Evolutionary conservation across 1,140 invertebrate species (phyloP).

Genomic region (Rhagoletis zephyria): DNA sequence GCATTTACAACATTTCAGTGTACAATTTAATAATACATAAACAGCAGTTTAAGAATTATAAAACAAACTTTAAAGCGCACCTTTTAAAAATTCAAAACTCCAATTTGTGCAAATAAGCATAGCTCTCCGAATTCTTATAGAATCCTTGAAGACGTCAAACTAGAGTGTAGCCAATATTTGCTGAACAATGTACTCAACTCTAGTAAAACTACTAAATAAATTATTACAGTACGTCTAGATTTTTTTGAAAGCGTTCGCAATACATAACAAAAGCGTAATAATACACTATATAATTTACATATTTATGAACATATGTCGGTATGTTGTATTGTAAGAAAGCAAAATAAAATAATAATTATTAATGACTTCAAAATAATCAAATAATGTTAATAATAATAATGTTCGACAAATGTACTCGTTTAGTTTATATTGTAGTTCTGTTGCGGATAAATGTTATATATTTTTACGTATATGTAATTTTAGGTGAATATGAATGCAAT

Average conservation of each 20-base stretch:
- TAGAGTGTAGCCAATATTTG: constrained; percentile 10
- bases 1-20: constrained; percentile 24
- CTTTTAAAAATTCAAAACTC: constrained; percentile 16
- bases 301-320: background rate
- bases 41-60: background rate
- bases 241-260: background rate
- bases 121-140: background rate
- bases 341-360: constrained; percentile 12
- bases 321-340: no score
- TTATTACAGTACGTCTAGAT: background rate
- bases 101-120: constrained; percentile 35
- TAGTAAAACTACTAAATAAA: constrained; percentile 13
- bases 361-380: constrained; percentile 15
- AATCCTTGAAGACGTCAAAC: constrained; percentile 32
- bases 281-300: background rate
- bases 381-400: background rate
- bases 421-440: background rate
- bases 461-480: background rate
- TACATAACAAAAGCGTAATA: background rate
- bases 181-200: background rate
- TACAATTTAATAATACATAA: constrained; percentile 10
- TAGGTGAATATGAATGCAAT: background rate
- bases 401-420: background rate
- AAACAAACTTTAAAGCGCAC: background rate
- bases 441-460: background rate